Evolutionary conservation across 1,140 invertebrate genomes (phyloP).

Genomic region (Caenorhabditis elegans): WBcel235 BX284602.5:5931001-5931500

Average conservation of each 20-base stretch:
- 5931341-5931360: constrained; percentile 29
- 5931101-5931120: background rate
- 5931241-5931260: constrained; percentile 4
- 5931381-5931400: constrained; percentile 27
- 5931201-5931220: constrained; percentile 28
- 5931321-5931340: constrained; percentile 17
- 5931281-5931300: background rate
- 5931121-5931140: constrained; percentile 18
- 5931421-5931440: constrained; percentile 15
- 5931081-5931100: background rate
- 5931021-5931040: background rate
- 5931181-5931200: constrained; percentile 24
- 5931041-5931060: constrained; percentile 1
- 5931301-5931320: constrained; percentile 6
- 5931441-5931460: background rate
- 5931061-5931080: constrained; percentile 13
- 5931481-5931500: background rate
- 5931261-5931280: constrained; percentile 7
- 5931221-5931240: background rate
- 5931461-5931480: background rate
- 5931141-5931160: constrained; percentile 17
- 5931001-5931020: background rate
- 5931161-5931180: constrained; percentile 21
- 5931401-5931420: constrained; percentile 20
- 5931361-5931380: constrained; percentile 24